Evolutionary conservation across 2,888 invertebrate genomes (phyloP).

Genomic region (Diaprepes abbreviatus): DNA sequence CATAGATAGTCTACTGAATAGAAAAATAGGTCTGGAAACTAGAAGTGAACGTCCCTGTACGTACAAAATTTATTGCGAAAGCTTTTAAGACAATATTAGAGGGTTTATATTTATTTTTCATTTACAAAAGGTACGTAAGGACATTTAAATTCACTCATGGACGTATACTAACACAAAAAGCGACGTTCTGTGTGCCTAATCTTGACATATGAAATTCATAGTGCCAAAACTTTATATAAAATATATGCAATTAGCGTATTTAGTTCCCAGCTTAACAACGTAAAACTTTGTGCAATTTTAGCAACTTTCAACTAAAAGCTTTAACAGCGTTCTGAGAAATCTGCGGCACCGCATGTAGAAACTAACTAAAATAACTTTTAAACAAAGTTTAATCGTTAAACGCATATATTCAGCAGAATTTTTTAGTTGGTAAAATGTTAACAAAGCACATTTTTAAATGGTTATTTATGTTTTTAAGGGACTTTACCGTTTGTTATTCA

Average conservation of each 20-base stretch:
- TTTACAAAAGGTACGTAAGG: too few species aligned
- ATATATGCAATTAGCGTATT: conserved; percentile 1
- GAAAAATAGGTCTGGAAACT: too few species aligned
- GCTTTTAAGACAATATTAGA: too few species aligned
- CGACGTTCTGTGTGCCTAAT: too few species aligned
- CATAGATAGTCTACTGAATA: too few species aligned
- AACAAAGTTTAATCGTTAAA: conserved; percentile 1
- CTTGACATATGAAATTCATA: background rate
- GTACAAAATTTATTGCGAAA: too few species aligned
- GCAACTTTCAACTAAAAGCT: conserved; percentile 12
- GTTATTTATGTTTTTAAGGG: conserved; percentile 1
- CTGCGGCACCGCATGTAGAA: conserved; percentile 7
- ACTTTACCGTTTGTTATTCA: background rate
- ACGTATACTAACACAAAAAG: too few species aligned
- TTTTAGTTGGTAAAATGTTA: background rate
- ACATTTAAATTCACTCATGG: too few species aligned
- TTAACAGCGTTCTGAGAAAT: conserved; percentile 17
- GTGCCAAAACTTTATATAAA: conserved; percentile 4
- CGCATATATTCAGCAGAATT: background rate
- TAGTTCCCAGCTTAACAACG: conserved; percentile 5
- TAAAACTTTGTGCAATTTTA: conserved; percentile 14
- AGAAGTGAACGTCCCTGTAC: too few species aligned
- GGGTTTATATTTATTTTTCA: too few species aligned
- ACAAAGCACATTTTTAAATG: background rate
- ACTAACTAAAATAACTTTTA: conserved; percentile 15